Conservation (phyloP, 2,888 invertebrate genomes). For the Leptogaster cylindrica region DNA sequence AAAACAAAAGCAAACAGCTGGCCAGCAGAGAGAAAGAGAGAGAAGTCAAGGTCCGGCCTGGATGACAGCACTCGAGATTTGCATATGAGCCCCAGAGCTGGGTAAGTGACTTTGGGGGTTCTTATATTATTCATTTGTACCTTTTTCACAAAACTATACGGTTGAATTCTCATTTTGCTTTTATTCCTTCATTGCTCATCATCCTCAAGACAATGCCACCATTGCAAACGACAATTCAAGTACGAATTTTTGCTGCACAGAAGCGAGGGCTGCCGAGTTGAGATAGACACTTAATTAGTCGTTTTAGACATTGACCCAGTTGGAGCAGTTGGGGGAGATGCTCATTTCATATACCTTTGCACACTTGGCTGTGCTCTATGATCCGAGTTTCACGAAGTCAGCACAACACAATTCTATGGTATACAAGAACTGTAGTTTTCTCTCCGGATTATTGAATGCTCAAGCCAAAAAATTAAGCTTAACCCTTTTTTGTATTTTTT, state of each 20-base stretch:
- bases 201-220: conserved; percentile 36
- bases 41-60: conserved; percentile 25
- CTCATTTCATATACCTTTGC: not conserved
- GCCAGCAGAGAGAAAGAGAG: conserved; percentile 29
- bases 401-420: too few species aligned
- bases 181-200: conserved; percentile 24
- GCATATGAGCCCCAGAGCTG: not conserved
- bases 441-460: too few species aligned
- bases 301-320: conserved; percentile 33
- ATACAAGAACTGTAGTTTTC: too few species aligned
- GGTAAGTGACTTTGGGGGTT: conserved; percentile 24
- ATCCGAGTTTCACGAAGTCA: too few species aligned
- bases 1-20: too few species aligned
- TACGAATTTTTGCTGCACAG: not conserved
- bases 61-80: not conserved
- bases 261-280: conserved; percentile 10
- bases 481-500: too few species aligned
- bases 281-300: conserved; percentile 37
- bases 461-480: too few species aligned
- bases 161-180: conserved; percentile 19
- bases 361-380: too few species aligned
- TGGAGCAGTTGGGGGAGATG: conserved; percentile 5
- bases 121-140: conserved; percentile 8
- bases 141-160: conserved; percentile 5
- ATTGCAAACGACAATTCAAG: conserved; percentile 21